Percentiles rank a stretch among this genome's conserved stretches.
Evolutionary conservation across 1,140 invertebrate species (phyloP).

Genomic region (Diabrotica undecimpunctata): DNA sequence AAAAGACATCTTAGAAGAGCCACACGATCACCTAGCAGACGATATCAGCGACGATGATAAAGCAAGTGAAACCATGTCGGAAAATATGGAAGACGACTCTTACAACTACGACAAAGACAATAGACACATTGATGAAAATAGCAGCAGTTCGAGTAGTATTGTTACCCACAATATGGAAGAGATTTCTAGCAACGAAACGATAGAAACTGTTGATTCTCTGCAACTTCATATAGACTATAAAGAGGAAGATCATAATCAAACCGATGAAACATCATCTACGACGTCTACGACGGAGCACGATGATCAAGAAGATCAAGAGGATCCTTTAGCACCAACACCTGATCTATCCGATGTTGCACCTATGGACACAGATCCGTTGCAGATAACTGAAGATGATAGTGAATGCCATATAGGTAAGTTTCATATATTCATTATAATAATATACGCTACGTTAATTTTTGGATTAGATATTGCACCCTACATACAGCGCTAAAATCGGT

Average conservation of each 20-base stretch:
- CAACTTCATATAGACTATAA: slow-evolving; percentile 31
- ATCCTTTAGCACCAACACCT: slow-evolving; percentile 28
- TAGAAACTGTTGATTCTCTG: slow-evolving; percentile 34
- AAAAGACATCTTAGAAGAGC: slow-evolving; percentile 20
- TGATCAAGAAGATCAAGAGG: slow-evolving; percentile 27
- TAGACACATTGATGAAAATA: slow-evolving; percentile 29
- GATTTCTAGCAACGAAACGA: slow-evolving; percentile 30
- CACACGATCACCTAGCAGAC: slow-evolving; percentile 23
- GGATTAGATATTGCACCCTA: no score
- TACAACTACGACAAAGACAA: slow-evolving; percentile 31
- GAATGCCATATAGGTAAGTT: slow-evolving; percentile 1
- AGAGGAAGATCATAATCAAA: slow-evolving; percentile 23
- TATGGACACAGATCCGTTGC: slow-evolving; percentile 16
- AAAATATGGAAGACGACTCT: slow-evolving; percentile 25
- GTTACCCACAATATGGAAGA: slow-evolving; percentile 28
- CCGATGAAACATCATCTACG: slow-evolving; percentile 26
- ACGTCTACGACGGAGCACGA: slow-evolving; percentile 29
- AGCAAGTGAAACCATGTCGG: slow-evolving; percentile 27
- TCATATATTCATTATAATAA: no score
- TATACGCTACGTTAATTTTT: no score
- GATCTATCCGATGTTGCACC: slow-evolving; percentile 22
- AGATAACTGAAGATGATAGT: slow-evolving; percentile 11
- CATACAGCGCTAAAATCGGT: no score
- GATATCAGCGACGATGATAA: slow-evolving; percentile 31
- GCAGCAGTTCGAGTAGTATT: slow-evolving; percentile 30